Conservation (phyloP, 2,113 vertebrate species). For the Prolemur simus region DNA sequence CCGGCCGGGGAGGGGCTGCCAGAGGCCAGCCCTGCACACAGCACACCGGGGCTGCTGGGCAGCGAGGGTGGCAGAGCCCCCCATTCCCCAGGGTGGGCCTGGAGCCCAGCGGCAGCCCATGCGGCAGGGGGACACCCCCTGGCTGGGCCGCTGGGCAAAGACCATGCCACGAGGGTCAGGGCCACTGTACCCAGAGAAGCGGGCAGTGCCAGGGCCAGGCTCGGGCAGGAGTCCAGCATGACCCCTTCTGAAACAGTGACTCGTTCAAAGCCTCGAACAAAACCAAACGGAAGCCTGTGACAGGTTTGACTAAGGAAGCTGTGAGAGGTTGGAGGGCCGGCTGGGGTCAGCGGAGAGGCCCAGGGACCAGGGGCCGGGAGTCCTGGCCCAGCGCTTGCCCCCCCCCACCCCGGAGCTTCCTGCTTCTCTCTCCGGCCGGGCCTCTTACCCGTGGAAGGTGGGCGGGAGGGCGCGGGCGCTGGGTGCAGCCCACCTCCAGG, state of each 20-base stretch:
- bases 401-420: neutral
- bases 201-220: neutral
- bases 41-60: too few relatives aligned
- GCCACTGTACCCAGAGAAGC: neutral
- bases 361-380: neutral
- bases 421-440: neutral
- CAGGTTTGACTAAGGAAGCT: too few relatives aligned
- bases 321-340: too few relatives aligned
- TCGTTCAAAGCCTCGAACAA: neutral
- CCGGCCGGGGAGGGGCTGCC: too few relatives aligned
- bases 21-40: neutral
- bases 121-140: neutral
- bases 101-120: neutral
- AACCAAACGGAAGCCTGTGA: neutral
- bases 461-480: neutral
- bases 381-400: neutral
- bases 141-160: neutral
- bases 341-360: neutral
- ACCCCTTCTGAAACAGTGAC: neutral
- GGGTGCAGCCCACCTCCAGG: neutral
- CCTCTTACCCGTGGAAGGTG: neutral
- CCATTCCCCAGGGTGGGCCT: neutral
- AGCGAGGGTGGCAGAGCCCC: neutral
- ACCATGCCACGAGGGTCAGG: fast-evolving
- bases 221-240: neutral